These are phyloP conservation scores for Antennarius striatus DNA, from an alignment of 2,113 vertebrate genomes.

Conservation along the genomic window DNA sequence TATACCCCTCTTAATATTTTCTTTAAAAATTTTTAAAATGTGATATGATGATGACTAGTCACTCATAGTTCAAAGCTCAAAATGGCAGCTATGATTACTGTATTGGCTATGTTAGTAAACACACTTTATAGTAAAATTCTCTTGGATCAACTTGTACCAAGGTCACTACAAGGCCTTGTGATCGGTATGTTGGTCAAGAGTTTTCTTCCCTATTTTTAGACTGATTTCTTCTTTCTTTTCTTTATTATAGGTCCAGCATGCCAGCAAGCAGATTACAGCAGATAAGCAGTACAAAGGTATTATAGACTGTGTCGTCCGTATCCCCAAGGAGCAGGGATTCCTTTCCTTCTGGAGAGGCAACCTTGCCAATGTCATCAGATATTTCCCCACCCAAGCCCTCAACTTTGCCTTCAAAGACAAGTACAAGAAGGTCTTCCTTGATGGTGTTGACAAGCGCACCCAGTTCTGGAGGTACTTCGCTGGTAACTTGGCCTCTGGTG, in stretches of 20 bases:
- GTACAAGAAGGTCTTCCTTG: slow-evolving; percentile 91
- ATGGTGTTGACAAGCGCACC: slow-evolving; percentile 85
- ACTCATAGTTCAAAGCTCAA: neutral
- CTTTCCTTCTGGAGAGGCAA: slow-evolving; percentile 92
- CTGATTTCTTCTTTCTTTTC: neutral
- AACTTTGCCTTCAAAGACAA: slow-evolving; percentile 95
- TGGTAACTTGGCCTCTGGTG: slow-evolving; percentile 88
- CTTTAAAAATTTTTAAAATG: neutral
- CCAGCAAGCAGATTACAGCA: slow-evolving; percentile 87
- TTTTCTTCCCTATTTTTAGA: neutral
- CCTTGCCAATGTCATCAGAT: slow-evolving; percentile 90
- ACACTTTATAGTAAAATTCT: neutral
- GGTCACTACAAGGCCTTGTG: slow-evolving; percentile 58
- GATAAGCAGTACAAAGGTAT: slow-evolving; percentile 91
- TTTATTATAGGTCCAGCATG: slow-evolving; percentile 84
- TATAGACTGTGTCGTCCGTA: slow-evolving; percentile 87
- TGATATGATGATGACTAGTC: too few relatives aligned
- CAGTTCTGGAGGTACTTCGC: slow-evolving; percentile 93
- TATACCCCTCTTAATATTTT: neutral
- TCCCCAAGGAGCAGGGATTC: slow-evolving; percentile 88
- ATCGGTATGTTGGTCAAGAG: neutral
- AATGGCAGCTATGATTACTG: neutral
- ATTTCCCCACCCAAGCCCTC: slow-evolving; percentile 92
- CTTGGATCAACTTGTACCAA: slow-evolving; percentile 15
- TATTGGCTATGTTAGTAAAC: neutral